These are phyloP conservation scores for Ambastaia sidthimunki DNA, from an alignment of 2,797 vertebrate species.

Conservation along the genomic window DNA sequence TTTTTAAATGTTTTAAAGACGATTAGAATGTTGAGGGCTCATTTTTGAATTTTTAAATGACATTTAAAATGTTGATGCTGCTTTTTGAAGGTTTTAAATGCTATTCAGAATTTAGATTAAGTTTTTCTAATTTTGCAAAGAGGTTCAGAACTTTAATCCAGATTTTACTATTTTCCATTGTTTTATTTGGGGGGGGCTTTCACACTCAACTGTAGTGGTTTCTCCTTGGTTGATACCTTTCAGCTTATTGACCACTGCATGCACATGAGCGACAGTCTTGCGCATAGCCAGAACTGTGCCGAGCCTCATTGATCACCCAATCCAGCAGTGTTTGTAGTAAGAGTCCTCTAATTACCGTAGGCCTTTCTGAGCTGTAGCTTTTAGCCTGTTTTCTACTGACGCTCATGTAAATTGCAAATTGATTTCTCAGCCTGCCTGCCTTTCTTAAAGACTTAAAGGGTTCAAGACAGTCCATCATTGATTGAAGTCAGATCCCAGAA, in stretches of 20 bases:
- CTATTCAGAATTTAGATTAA: too few species aligned
- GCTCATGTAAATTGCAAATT: slow-evolving; percentile 82
- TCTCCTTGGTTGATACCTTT: slow-evolving; percentile 66
- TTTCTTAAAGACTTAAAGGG: slow-evolving; percentile 81
- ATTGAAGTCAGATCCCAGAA: slow-evolving; percentile 74
- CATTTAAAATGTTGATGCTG: neutral
- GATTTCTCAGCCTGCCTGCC: slow-evolving; percentile 74
- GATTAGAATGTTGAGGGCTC: neutral
- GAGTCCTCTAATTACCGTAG: slow-evolving; percentile 74
- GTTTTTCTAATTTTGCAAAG: neutral
- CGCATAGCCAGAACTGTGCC: slow-evolving; percentile 55
- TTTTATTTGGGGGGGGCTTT: slow-evolving; percentile 56
- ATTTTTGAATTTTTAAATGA: neutral
- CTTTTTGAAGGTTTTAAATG: neutral
- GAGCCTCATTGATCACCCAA: slow-evolving; percentile 69
- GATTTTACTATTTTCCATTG: neutral
- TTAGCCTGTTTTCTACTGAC: slow-evolving; percentile 74
- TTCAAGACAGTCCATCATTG: slow-evolving; percentile 78
- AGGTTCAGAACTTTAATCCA: neutral
- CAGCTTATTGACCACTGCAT: slow-evolving; percentile 56
- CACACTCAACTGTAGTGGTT: slow-evolving; percentile 67
- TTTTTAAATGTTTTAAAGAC: too few species aligned
- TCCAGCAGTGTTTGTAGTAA: slow-evolving; percentile 64
- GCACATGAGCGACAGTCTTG: slow-evolving; percentile 58
- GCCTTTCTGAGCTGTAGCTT: slow-evolving; percentile 68